Base-by-base conservation (phyloP, 2,113 vertebrate genomes). In the Hippolais icterina region DNA sequence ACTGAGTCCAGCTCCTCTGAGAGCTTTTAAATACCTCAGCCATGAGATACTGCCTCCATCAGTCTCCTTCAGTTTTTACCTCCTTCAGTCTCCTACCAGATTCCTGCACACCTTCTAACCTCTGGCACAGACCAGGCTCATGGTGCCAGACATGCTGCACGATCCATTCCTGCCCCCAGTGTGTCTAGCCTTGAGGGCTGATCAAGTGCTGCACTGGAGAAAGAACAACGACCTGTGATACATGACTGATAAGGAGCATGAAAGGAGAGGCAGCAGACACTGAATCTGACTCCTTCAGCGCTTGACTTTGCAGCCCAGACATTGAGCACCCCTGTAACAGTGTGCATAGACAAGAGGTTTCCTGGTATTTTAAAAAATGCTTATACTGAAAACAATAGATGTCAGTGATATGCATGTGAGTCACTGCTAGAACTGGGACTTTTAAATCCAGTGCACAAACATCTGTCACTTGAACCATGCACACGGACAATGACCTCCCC, bases 111-210 rank as follows among this genome's bases (percentile, higher is more conserved):
- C 39, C 44, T 68, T 37, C 60, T 49, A 33, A 41, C 41, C 57
- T n/a, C 25, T 79, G 66, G 53, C 31, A 16, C 44, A 25, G 44
- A 47, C 13, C 41, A 31, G 33, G 35, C 42, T 87, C 39, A 3
- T 0, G 3, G 25, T 46, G 60, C 52, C 69, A 44, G 52, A 11
- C 0, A 0, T 0, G 4, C 31, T 56, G 69, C 75, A 20, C 0
- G 0, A 35, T 15, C 70, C 18, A 1, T 50, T 83, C 66, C 76
- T 63, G 25, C 15, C 25, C 31, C 53, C 22, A 14, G 33, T 3
- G 37, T 60, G 31, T 57, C 78, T 59, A 77, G 23, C 28, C 31
- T 15, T 27, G 28, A 33, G 68, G 4, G 2, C 0, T 47, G 80
- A 65, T 27, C 33, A 42, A 66, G 31, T 18, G 29, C 50, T 76